Base-by-base conservation (phyloP, 2,113 vertebrate species). In the Limanda limanda region DNA sequence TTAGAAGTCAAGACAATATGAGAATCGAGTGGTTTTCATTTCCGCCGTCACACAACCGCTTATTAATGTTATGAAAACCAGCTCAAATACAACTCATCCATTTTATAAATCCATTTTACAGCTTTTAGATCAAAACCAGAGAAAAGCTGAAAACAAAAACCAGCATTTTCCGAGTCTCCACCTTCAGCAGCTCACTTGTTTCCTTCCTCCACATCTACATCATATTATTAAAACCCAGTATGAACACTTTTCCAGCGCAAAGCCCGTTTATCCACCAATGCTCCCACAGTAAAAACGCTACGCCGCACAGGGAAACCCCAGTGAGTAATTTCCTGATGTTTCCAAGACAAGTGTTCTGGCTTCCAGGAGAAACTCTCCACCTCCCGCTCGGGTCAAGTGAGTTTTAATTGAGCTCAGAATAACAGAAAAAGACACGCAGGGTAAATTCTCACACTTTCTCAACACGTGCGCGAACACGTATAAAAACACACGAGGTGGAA, bases 161-260 rank as follows among this genome's bases (percentile, higher is more conserved):
- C 25, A 27, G 3, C 13, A 66, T 78, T 89, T 87, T 86, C 24
- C 56, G 51, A 83, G 25, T 51, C 7, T 61, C 62, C 45, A 51
- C 61, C 65, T 68, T 57, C 67, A 48, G 31, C 76, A 40, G n/a
- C 37, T 59, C 76, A 59, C 21, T 7, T 70, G 7, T 86, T 83
- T 85, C 71, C 71, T 85, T 84, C 73, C 77, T 78, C 59, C 70
- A 59, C 72, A 18, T 88, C 79, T 81, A 88, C 81, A 82, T 88
- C 82, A 74, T 67, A 59, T 79, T 62, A 81, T 89, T 83, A 83
- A 83, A 80, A 25, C 68, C 52, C 61, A 52, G 27, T 9, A 3
- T 37, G 40, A 40, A 68, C 71, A 76, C 74, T 74, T 84, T 82
- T 74, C 67, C 88, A 23, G 62, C 74, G 37, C 69, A 81, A 82